Evolutionary conservation across 2,113 vertebrate species (phyloP).

Genomic region (Cyprinus carpio): DNA sequence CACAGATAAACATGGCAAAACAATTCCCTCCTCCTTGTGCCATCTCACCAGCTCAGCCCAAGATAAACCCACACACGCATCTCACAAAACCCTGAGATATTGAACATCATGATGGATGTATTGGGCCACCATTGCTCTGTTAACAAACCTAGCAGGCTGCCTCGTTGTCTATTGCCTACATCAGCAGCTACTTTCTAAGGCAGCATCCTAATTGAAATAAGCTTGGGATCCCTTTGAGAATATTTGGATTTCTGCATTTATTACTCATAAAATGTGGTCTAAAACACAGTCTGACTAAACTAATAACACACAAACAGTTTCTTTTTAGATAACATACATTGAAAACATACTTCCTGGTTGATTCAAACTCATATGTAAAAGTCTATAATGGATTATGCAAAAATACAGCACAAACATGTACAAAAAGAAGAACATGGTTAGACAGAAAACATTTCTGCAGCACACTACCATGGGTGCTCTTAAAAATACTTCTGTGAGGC

Average conservation of each 20-base stretch:
- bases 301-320: neutral
- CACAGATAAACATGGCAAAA: conserved; percentile 59
- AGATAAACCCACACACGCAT: neutral
- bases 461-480: neutral
- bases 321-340: no score
- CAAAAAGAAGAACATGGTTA: neutral
- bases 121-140: neutral
- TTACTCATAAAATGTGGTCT: neutral
- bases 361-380: no score
- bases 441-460: neutral
- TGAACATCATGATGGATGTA: neutral
- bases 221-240: neutral
- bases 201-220: neutral
- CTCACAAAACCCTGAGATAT: neutral
- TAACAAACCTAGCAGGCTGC: neutral
- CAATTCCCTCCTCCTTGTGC: conserved; percentile 24
- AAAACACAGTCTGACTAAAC: neutral
- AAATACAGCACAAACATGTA: neutral
- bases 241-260: neutral
- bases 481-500: neutral
- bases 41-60: conserved; percentile 2
- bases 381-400: neutral
- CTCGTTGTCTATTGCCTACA: neutral
- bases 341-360: no score
- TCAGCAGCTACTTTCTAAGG: neutral